phyloP scores from a whole-genome alignment of 2,797 vertebrate genomes.

The Clamator glandarius region DNA sequence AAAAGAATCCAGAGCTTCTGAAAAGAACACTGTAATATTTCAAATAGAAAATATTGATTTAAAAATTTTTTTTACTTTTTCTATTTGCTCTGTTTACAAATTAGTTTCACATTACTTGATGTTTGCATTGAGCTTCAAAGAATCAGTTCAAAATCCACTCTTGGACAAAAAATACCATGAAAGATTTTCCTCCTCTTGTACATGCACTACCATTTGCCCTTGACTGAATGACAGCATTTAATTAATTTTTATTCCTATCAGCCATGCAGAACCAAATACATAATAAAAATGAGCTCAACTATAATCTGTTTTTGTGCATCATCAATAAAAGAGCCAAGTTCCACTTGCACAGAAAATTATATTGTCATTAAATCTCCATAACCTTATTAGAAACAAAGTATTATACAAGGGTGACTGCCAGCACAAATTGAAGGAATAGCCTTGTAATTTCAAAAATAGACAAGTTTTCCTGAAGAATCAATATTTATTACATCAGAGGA shows the following conservation, averaged over 20 bases:
- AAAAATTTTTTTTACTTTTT: background rate
- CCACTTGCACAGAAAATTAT: background rate
- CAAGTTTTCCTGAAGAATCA: background rate
- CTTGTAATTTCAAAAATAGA: background rate
- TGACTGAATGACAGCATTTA: background rate
- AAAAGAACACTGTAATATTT: background rate
- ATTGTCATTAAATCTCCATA: background rate
- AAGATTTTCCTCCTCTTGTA: background rate
- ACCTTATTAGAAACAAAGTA: background rate
- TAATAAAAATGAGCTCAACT: background rate
- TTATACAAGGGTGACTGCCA: background rate
- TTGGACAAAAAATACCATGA: background rate
- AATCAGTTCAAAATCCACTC: background rate
- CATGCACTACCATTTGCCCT: background rate
- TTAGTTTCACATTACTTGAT: background rate
- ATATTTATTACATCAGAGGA: background rate
- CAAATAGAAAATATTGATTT: background rate
- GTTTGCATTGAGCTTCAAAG: background rate
- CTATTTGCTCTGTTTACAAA: background rate
- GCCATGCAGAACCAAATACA: conserved; percentile 6
- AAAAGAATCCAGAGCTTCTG: background rate
- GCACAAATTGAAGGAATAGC: background rate
- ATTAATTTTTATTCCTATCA: conserved; percentile 15
- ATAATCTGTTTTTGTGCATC: background rate
- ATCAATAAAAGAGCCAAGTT: background rate